Evolutionary conservation across 2,888 invertebrate genomes (phyloP), one percentile per base, ranked within the genome.

Genomic region (Sclerodermus sp.): DNA sequence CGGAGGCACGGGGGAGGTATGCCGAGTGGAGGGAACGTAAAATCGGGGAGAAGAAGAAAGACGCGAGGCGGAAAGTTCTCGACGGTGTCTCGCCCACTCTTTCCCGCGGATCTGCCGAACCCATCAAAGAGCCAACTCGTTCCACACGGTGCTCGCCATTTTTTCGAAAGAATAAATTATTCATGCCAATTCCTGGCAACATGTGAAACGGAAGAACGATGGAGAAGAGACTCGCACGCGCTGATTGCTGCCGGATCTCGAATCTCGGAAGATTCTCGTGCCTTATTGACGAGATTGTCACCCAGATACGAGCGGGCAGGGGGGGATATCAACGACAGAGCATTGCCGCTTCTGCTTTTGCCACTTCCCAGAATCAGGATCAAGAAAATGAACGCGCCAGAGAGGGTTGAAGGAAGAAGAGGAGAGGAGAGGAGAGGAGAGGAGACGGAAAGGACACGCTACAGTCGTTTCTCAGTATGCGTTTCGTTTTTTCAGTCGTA

Each of bases 401-500:
- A 23, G 8, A 23, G 34, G 46, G 47, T 41, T 36, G 44, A 55
- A 45, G 38, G 40, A 57, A 49, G 54, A 54, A 60, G 53, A 55
- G n/a, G 34, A 18, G 29, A 29, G 41, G 30, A 34, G 34, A 30
- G 39, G 34, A 37, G 38, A 40, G 32, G 18, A 29, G n/a, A n/a
- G n/a, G n/a, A n/a, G n/a, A n/a, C n/a, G n/a, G n/a, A 32, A 41
- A 53, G 58, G 68, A 70, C 58, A 68, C 67, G 69, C 59, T 66
- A 68, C 63, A 66, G 55, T 64, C 59, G 66, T 59, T 64, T 52
- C 51, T 54, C 60, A 60, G 59, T 68, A 68, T 66, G 63, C 64
- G 60, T 55, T 55, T 50, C 47, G 40, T 40, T 52, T 46, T 54
- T 51, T 51, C 38, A 31, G 45, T 47, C 47, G 14, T 42, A 52